Conservation (phyloP, 2,888 invertebrate species). For the Carpatolechia fugitivella region DNA sequence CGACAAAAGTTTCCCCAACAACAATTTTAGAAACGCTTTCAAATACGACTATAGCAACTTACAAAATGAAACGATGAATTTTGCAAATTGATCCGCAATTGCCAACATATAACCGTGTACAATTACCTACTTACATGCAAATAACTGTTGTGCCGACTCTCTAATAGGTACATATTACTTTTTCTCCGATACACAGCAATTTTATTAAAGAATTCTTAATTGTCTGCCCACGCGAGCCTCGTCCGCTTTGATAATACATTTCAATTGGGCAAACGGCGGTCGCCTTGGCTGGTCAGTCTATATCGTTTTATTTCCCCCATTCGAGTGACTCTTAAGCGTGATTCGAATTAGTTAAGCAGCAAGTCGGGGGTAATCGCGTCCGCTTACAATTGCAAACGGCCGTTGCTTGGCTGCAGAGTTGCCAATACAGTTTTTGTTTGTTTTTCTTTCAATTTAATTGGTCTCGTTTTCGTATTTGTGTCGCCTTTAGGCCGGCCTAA, state of each 20-base stretch:
- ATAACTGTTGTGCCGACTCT: slow-evolving; percentile 47
- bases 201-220: slow-evolving; percentile 52
- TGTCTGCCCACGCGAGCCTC: no score
- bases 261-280: slow-evolving; percentile 51
- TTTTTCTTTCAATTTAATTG: slow-evolving; percentile 53
- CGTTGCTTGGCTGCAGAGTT: slow-evolving; percentile 46
- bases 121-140: slow-evolving; percentile 57
- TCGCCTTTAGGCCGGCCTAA: slow-evolving; percentile 25
- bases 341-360: slow-evolving; percentile 67
- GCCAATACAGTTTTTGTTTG: slow-evolving; percentile 55
- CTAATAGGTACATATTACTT: slow-evolving; percentile 27
- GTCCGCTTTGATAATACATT: slow-evolving; percentile 50
- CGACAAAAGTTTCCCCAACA: no score
- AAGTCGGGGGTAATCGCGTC: slow-evolving; percentile 57
- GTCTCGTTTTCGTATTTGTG: slow-evolving; percentile 35
- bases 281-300: slow-evolving; percentile 36
- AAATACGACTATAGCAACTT: not conserved
- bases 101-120: slow-evolving; percentile 39
- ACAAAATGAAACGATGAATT: not conserved
- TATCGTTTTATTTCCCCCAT: slow-evolving; percentile 47
- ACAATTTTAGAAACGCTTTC: no score
- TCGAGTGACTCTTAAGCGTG: slow-evolving; percentile 52
- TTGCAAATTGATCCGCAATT: slow-evolving; percentile 52
- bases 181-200: slow-evolving; percentile 51
- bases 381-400: slow-evolving; percentile 68